Conservation (phyloP, 2,797 vertebrate genomes). For the Eptatretus atami region DNA sequence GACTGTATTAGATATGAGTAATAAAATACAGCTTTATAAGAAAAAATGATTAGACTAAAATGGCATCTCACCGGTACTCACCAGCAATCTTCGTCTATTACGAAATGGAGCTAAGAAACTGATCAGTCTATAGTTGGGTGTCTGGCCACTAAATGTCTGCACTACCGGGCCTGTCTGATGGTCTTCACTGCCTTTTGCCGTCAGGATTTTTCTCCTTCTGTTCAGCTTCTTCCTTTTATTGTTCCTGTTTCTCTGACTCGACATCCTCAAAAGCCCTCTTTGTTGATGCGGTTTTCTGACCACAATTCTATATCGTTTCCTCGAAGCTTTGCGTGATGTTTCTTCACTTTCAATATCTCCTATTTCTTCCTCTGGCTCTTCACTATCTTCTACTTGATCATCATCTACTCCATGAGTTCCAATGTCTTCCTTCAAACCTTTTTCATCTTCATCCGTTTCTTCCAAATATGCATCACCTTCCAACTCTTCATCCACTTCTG, state of each 20-base stretch:
- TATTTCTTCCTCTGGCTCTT: slow-evolving; percentile 32
- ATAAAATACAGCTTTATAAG: no score
- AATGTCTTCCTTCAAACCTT: slow-evolving; percentile 25
- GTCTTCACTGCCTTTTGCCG: no score
- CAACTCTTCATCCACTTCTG: slow-evolving; percentile 33
- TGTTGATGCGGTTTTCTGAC: no score
- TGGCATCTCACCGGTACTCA: slow-evolving; percentile 20
- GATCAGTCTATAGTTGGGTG: slow-evolving; percentile 21
- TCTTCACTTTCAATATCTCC: slow-evolving; percentile 30
- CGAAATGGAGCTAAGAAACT: slow-evolving; percentile 62
- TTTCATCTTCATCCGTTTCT: slow-evolving; percentile 23
- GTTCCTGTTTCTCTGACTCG: no score
- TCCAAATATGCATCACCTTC: slow-evolving; percentile 27
- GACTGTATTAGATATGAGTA: no score
- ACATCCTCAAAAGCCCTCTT: no score
- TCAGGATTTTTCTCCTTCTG: no score
- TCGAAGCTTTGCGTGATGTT: slow-evolving; percentile 22
- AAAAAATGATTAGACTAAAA: no score
- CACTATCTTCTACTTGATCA: slow-evolving; percentile 1
- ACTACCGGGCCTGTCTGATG: no score
- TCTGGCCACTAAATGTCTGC: slow-evolving; percentile 6
- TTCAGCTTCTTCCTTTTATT: no score
- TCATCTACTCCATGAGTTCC: slow-evolving; percentile 15
- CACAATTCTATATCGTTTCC: slow-evolving; percentile 5
- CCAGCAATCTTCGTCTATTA: slow-evolving; percentile 53